Base-by-base conservation (phyloP, 2,888 invertebrate species). In the Cyrtodaria siliqua region DNA sequence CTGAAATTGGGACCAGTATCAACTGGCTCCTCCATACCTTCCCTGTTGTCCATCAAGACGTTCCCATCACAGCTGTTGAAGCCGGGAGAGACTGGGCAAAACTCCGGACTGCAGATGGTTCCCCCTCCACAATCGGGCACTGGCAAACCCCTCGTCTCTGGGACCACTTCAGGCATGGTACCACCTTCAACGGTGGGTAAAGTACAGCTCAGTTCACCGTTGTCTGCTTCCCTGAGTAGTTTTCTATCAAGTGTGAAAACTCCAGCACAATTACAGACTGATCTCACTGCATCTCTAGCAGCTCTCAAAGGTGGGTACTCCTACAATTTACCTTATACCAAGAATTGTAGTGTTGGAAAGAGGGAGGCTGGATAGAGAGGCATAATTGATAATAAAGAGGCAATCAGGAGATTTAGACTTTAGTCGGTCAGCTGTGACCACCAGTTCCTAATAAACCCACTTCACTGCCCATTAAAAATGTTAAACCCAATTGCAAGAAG, bases 1-100 rank as follows among this genome's bases (percentile, higher is more conserved):
- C 24, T 52, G n/a, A 57, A 67, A 24, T n/a, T 49, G 26, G 44
- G 44, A 14, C 44, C 42, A 27, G 57, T 57, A 8, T 16, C 67
- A 18, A 67, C 26, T 50, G 70, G 76, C 20, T 59, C 61, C 38
- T 29, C 69, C 16, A 82, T 84, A 24, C 80, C 83, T 8, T 74
- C 85, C 2, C 61, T 83, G 2, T 66, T 85, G 75, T 83, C 83
- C 4, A 60, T 84, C n/a, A 80, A 81, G 57, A 73, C 83, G n/a
- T 78, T 75, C 38, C 80, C 72, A 18, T 29, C 29, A 12, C 44
- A 29, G 4, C 20, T 60, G n/a, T 27, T 44, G 38, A 63, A 55
- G 20, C 27, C 38, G 2, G 44, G 40, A 29, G 38, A 63, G 47
- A 20, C 44, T 26, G 8, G 29, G 40, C 27, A 50, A 50, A 40